Evolutionary conservation across 92 coral and sea anemone species (phyloP).

Genomic region (Epizoanthus fatuus): DNA sequence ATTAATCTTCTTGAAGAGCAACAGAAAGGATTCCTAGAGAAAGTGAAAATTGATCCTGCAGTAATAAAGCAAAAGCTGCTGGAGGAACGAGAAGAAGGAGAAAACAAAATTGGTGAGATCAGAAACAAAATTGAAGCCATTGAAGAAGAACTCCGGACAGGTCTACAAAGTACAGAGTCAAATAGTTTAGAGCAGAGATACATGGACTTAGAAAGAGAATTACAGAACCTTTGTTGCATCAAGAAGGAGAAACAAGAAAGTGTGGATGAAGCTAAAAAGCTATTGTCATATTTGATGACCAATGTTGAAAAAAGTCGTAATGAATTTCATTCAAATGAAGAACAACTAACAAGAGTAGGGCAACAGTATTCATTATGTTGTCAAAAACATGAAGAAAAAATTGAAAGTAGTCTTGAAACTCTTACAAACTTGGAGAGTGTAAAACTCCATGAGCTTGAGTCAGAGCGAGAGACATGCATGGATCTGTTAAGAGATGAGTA

Average conservation of each 20-base stretch:
- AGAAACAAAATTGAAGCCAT: conserved; percentile 21
- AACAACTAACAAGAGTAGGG: conserved; percentile 72
- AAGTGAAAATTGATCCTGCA: conserved; percentile 57
- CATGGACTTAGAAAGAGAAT: conserved; percentile 42
- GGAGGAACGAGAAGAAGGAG: conserved; percentile 27
- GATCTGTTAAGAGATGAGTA: conserved; percentile 73
- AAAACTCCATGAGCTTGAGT: conserved; percentile 68
- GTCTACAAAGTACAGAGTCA: conserved; percentile 45
- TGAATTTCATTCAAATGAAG: conserved; percentile 78
- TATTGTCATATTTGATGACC: conserved; percentile 67
- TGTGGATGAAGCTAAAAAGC: conserved; percentile 62
- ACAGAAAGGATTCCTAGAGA: conserved; percentile 56
- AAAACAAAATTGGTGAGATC: conserved; percentile 19
- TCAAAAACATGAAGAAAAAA: conserved; percentile 79
- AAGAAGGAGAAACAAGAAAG: conserved; percentile 77
- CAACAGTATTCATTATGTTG: conserved; percentile 66
- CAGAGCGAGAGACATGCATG: conserved; percentile 73
- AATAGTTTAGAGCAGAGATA: conserved; percentile 21
- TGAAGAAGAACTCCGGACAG: conserved; percentile 18
- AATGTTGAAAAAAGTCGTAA: conserved; percentile 72
- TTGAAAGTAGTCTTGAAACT: conserved; percentile 77
- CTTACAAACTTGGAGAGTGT: conserved; percentile 71
- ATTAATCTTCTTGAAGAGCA: conserved; percentile 66
- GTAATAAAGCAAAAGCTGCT: conserved; percentile 51
- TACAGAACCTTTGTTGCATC: conserved; percentile 55